phyloP scores from a whole-genome alignment of 2,888 invertebrate species.

The Drosophila multiciliata region DNA sequence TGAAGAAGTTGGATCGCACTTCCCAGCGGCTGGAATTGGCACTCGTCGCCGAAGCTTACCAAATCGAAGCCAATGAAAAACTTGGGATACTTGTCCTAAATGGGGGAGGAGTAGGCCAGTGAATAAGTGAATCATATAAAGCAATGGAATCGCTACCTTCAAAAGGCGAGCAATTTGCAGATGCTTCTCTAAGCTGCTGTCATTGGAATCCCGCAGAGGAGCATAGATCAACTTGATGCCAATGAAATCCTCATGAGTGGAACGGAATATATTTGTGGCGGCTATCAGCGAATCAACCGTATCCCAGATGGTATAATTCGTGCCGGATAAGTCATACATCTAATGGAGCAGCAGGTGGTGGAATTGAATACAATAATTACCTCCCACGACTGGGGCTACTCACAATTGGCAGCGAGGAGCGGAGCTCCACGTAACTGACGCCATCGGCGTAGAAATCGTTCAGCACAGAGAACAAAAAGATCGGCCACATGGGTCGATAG shows the following conservation, averaged over 20 bases:
- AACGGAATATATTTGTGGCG: slow-evolving; percentile 86
- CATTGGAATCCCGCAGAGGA: slow-evolving; percentile 86
- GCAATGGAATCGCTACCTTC: slow-evolving; percentile 45
- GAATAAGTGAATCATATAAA: too few relatives aligned
- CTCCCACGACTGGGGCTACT: slow-evolving; percentile 26
- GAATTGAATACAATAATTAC: not conserved
- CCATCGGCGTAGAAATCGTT: slow-evolving; percentile 88
- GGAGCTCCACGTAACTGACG: slow-evolving; percentile 89
- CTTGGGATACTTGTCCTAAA: slow-evolving; percentile 86
- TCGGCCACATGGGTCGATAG: slow-evolving; percentile 88
- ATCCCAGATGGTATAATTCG: slow-evolving; percentile 85
- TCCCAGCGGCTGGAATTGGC: slow-evolving; percentile 87
- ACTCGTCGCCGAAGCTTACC: slow-evolving; percentile 89
- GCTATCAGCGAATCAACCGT: slow-evolving; percentile 86
- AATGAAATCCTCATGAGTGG: slow-evolving; percentile 87
- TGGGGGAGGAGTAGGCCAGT: not conserved
- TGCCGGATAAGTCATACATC: slow-evolving; percentile 89
- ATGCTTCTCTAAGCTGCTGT: slow-evolving; percentile 78
- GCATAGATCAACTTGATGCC: slow-evolving; percentile 90
- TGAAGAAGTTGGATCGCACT: slow-evolving; percentile 86
- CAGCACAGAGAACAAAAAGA: slow-evolving; percentile 87
- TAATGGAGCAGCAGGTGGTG: slow-evolving; percentile 19
- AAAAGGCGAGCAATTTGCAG: slow-evolving; percentile 50
- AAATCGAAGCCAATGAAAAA: slow-evolving; percentile 91
- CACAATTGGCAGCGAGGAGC: slow-evolving; percentile 87